These are phyloP conservation scores for Hydrozoanthus tunicans DNA, from an alignment of 64 coral and sea anemone species.

Conservation along the genomic window DNA sequence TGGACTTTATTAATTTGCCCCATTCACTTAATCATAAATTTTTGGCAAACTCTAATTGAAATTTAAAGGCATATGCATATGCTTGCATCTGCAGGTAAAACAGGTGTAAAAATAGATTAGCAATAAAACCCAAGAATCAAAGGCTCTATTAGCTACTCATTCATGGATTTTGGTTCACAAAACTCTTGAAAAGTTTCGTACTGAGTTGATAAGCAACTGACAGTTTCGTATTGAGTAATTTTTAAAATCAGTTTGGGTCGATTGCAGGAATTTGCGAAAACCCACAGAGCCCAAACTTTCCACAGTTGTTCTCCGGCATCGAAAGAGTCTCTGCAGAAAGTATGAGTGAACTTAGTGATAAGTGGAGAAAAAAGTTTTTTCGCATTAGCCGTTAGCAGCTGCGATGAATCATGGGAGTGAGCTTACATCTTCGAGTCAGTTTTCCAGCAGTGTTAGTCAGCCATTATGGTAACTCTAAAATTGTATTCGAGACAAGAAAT, in stretches of 20 bases:
- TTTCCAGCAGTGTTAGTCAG: background rate
- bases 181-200: no score
- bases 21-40: constrained; percentile 25
- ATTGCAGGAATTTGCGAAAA: no score
- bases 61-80: constrained; percentile 21
- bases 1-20: constrained; percentile 36
- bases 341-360: no score
- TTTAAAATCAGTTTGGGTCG: no score
- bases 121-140: constrained; percentile 32
- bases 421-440: background rate
- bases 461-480: background rate
- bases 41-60: constrained; percentile 36
- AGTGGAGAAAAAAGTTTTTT: no score
- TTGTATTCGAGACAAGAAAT: background rate
- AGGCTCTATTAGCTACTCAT: no score
- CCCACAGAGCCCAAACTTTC: no score
- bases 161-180: no score
- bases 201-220: no score
- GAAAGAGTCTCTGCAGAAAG: no score
- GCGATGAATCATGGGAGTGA: background rate
- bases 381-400: background rate
- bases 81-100: constrained; percentile 16
- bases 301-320: no score
- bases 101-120: constrained; percentile 35
- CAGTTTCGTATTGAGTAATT: no score